These are phyloP conservation scores for Ichneumon xanthorius DNA, from an alignment of 2,888 invertebrate species.

Conservation along the genomic window DNA sequence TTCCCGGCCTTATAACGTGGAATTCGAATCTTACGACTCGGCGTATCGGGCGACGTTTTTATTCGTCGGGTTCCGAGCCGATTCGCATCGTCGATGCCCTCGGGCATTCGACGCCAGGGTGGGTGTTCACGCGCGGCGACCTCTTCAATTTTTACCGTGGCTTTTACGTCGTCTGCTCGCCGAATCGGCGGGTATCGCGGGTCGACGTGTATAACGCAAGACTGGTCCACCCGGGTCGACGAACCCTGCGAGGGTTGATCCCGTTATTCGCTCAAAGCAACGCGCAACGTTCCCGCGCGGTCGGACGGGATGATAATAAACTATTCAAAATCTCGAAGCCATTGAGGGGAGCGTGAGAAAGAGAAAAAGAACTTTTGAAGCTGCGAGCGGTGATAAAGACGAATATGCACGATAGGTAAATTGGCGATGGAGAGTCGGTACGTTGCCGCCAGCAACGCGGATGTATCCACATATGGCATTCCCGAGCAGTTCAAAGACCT, in stretches of 20 bases:
- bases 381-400: constrained; percentile 30
- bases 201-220: not conserved
- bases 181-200: not conserved
- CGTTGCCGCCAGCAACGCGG: not conserved
- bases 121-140: not conserved
- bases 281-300: constrained; percentile 24
- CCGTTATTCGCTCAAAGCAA: constrained; percentile 6
- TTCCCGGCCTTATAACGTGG: not conserved
- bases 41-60: not conserved
- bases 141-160: not conserved
- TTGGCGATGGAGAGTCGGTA: not conserved
- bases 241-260: constrained; percentile 29
- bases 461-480: constrained; percentile 37
- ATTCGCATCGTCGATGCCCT: not conserved
- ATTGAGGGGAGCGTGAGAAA: not conserved
- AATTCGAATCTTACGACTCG: not conserved
- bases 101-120: not conserved
- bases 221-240: constrained; percentile 5
- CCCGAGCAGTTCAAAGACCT: constrained; percentile 50
- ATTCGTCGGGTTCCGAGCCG: not conserved
- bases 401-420: constrained; percentile 8
- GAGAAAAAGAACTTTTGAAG: constrained; percentile 18
- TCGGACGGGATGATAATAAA: constrained; percentile 22
- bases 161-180: not conserved
- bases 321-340: constrained; percentile 30